phyloP scores from a whole-genome alignment of 2,888 invertebrate genomes.

The Caenorhabditis auriculariae region DNA sequence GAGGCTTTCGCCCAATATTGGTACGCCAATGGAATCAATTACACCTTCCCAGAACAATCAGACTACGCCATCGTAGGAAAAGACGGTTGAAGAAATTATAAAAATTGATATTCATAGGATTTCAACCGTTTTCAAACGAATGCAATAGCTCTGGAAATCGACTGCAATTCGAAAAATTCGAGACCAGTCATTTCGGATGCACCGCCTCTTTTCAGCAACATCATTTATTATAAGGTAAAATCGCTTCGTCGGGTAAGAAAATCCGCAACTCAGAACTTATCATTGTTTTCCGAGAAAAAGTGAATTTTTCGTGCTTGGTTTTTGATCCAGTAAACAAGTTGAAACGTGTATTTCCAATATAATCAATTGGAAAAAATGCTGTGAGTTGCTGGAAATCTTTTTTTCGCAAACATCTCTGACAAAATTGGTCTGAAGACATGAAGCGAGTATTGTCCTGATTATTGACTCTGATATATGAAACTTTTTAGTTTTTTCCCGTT shows the following conservation, averaged over 20 bases:
- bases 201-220: slow-evolving; percentile 21
- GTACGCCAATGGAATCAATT: slow-evolving; percentile 28
- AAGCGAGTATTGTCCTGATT: no score
- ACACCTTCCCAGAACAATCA: slow-evolving; percentile 27
- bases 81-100: neutral
- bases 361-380: no score
- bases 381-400: no score
- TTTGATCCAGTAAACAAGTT: no score
- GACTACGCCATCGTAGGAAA: slow-evolving; percentile 27
- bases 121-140: slow-evolving; percentile 25
- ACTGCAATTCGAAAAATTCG: slow-evolving; percentile 10
- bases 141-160: slow-evolving; percentile 17
- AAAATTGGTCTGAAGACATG: no score
- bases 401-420: no score
- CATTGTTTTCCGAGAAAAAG: no score
- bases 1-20: slow-evolving; percentile 50
- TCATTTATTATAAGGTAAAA: slow-evolving; percentile 19
- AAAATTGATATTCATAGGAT: slow-evolving; percentile 8
- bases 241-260: neutral
- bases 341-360: no score
- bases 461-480: no score
- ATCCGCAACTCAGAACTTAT: no score
- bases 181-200: slow-evolving; percentile 25
- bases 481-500: no score
- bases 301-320: no score